These are phyloP conservation scores for Drosophila pseudoobscura DNA, from an alignment of 1,140 invertebrate genomes.

Conservation along the genomic window DNA sequence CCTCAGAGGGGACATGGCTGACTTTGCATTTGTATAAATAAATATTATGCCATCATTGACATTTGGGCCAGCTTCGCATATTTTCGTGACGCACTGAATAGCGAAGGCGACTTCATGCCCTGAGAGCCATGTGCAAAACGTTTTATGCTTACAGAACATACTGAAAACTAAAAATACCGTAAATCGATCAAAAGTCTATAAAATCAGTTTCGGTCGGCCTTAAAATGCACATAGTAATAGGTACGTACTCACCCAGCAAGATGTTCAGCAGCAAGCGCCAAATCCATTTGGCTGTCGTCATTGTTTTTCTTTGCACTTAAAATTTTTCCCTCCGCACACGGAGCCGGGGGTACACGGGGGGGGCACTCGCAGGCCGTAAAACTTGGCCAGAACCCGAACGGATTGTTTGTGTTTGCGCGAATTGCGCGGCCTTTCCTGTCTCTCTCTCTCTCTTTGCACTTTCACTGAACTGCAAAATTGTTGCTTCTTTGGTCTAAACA, in stretches of 20 bases:
- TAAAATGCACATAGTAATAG: conserved; percentile 21
- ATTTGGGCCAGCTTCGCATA: conserved; percentile 13
- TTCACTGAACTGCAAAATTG: background rate
- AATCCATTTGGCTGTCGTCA: conserved; percentile 83
- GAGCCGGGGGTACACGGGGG: background rate
- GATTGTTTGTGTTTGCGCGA: conserved; percentile 58
- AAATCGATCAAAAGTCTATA: conserved; percentile 65
- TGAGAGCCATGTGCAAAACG: conserved; percentile 41
- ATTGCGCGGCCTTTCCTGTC: conserved; percentile 1
- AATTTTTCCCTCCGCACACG: conserved; percentile 51
- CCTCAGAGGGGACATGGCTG: conserved; percentile 29
- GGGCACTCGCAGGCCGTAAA: conserved; percentile 27
- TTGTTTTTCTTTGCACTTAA: conserved; percentile 75
- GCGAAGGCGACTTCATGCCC: conserved; percentile 21
- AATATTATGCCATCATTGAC: conserved; percentile 48
- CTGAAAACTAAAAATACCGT: conserved; percentile 42
- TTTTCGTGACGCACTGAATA: conserved; percentile 46
- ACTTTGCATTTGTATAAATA: conserved; percentile 54
- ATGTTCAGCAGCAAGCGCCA: conserved; percentile 65
- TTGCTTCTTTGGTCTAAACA: conserved; percentile 55
- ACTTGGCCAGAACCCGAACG: conserved; percentile 22
- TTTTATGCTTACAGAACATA: too few species aligned
- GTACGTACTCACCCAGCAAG: conserved; percentile 61
- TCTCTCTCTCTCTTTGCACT: conserved; percentile 23
- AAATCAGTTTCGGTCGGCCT: conserved; percentile 46